A percentile compares a stretch with the other conserved stretches of the same genome.
Evolutionary conservation across 2,113 vertebrate species (phyloP).

Genomic region (Rhabdornis inornatus): DNA sequence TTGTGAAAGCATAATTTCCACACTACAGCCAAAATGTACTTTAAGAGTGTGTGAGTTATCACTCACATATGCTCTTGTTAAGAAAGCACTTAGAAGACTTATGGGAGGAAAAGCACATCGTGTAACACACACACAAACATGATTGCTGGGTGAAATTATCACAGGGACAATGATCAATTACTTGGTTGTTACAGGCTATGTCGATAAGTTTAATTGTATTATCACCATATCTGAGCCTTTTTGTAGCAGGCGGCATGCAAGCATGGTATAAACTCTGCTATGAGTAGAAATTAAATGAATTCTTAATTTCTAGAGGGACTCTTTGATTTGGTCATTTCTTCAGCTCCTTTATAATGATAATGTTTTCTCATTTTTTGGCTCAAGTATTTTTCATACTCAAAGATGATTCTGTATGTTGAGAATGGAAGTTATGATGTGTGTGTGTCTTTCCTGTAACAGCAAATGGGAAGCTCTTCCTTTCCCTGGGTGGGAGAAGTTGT

Average conservation of each 20-base stretch:
- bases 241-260: not conserved
- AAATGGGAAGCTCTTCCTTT: not conserved
- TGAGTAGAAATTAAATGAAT: not conserved
- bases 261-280: not conserved
- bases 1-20: not conserved
- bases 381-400: not conserved
- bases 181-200: not conserved
- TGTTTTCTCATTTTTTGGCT: not conserved
- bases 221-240: not conserved
- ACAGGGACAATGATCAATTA: not conserved
- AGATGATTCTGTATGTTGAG: not conserved
- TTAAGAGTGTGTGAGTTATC: not conserved
- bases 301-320: not conserved
- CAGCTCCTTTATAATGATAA: not conserved
- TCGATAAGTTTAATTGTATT: not conserved
- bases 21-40: not conserved
- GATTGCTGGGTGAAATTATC: not conserved
- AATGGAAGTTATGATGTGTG: not conserved
- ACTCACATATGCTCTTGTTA: not conserved
- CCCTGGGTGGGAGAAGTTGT: not conserved
- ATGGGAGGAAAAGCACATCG: not conserved
- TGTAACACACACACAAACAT: not conserved
- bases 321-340: not conserved
- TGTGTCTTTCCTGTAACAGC: not conserved
- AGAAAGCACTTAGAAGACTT: not conserved